Conservation (phyloP, 53 echinoderm and acorn worm species). For the Arbacia lixula region DNA sequence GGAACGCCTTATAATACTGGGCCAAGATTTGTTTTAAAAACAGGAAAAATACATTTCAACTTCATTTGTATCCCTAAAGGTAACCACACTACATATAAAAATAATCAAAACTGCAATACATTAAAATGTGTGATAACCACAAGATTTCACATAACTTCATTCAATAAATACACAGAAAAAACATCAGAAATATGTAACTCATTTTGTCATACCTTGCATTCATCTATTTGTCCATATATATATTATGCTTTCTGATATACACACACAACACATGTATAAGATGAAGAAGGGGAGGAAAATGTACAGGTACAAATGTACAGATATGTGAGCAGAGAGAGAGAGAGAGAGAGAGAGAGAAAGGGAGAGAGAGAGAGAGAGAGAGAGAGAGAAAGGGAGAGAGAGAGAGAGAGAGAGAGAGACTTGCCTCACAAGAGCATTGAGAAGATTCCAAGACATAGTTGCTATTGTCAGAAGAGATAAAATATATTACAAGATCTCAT, state of each 20-base stretch:
- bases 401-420: too few species aligned
- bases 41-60: conserved; percentile 8
- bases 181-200: conserved; percentile 11
- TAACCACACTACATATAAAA: background rate
- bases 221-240: conserved; percentile 21
- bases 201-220: conserved; percentile 20
- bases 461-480: too few species aligned
- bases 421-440: too few species aligned
- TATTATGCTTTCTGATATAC: conserved; percentile 35
- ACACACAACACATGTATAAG: conserved; percentile 4
- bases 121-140: background rate
- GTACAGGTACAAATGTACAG: background rate
- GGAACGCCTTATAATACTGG: too few species aligned
- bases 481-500: conserved; percentile 2
- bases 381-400: too few species aligned
- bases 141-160: background rate
- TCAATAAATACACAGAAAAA: conserved; percentile 27
- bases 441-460: too few species aligned
- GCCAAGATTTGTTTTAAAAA: too few species aligned
- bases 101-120: conserved; percentile 1
- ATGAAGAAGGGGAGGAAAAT: conserved; percentile 4
- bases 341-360: too few species aligned
- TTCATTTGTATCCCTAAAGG: background rate
- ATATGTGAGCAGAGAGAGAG: too few species aligned
- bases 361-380: too few species aligned